phyloP scores from a whole-genome alignment of 2,888 invertebrate species.

The Phengaris alcon region DNA sequence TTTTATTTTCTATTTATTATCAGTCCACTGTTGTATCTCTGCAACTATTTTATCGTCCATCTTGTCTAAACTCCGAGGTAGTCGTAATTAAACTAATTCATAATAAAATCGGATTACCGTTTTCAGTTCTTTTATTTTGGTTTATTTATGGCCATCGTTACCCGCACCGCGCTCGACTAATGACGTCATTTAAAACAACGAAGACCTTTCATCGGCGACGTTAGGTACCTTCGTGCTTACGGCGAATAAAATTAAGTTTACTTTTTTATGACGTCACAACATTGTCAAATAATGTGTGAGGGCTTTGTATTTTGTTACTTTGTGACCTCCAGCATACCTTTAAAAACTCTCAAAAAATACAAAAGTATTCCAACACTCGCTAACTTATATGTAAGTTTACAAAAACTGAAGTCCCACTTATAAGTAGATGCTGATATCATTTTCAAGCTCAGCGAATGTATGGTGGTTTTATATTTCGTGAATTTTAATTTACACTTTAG shows the following conservation, averaged over 20 bases:
- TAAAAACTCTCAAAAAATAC: too few species aligned
- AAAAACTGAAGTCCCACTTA: too few species aligned
- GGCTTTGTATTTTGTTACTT: too few species aligned
- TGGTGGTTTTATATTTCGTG: background rate
- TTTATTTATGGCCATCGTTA: conserved; percentile 7
- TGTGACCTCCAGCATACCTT: too few species aligned
- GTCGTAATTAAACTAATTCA: conserved; percentile 18
- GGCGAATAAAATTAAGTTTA: conserved; percentile 20
- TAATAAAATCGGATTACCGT: conserved; percentile 18
- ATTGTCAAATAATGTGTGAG: background rate
- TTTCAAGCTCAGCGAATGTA: background rate
- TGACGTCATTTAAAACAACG: conserved; percentile 8
- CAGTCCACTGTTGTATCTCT: background rate
- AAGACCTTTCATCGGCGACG: conserved; percentile 24
- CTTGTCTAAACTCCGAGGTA: background rate
- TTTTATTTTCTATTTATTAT: background rate
- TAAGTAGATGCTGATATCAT: background rate
- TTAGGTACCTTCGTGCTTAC: conserved; percentile 1
- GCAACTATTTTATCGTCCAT: background rate
- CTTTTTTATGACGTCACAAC: conserved; percentile 20
- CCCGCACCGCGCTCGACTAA: conserved; percentile 20
- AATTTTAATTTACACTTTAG: background rate
- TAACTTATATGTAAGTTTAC: too few species aligned
- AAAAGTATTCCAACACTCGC: too few species aligned
- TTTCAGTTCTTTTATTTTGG: conserved; percentile 17